Base-by-base conservation (phyloP, 2,888 invertebrate genomes). In the Mactromeris polynyma region DNA sequence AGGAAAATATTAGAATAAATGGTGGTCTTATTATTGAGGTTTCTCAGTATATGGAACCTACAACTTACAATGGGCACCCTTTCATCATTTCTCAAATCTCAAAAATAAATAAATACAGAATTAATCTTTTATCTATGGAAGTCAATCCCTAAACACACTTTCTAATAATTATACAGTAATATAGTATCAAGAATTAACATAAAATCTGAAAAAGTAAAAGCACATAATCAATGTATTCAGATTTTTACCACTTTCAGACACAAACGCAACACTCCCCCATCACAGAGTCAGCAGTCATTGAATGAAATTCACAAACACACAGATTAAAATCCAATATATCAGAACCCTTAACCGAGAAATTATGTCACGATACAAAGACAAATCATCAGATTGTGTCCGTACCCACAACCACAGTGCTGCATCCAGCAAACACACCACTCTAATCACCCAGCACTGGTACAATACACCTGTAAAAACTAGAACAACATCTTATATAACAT, bases 251-350 rank as follows among this genome's bases (percentile, higher is more conserved):
- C 58, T 26, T n/a, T 64, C 58, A 64, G 58, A 64, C 58, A 64
- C 26, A 64, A 26, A n/a, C 4, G 26, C n/a, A 26, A 64, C 26
- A 64, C 58, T 64, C 58, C 58, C 26, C 58, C 26, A 26, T 64
- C 26, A 64, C 58, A 64, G 2, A 64, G 6, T n/a, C 58, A 64
- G 26, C 26, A 64, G n/a, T n/a, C n/a, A n/a, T 64, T 64, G 58
- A 64, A 64, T 64, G 58, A 64, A 64, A 26, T 64, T 64, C 58
- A 64, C 58, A 7, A 64, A 26, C 58, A 26, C 7, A 64, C 58
- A 64, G 58, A 64, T 64, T 26, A 64, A 64, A 64, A 64, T n/a
- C 58, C 58, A 64, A 64, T 64, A 64, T 26, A 64, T 64, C 58
- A 9, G 58, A 64, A 9, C 58, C n/a, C 9, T 64, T 26, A 26